Base-by-base conservation (phyloP, 1,140 invertebrate species). In the Tetramorium alpestre region DNA sequence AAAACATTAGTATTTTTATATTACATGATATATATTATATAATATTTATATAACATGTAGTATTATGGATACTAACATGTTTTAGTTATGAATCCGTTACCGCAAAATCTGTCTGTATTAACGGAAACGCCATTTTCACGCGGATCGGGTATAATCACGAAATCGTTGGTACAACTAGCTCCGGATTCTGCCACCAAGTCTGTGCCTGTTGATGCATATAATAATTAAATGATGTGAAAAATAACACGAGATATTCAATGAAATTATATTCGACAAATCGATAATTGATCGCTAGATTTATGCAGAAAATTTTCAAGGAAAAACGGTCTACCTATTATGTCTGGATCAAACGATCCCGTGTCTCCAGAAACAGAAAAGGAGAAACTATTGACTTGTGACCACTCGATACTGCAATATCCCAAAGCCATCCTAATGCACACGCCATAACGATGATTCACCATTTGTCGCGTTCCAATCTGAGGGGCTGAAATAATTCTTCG, bases 401-500 rank as follows among this genome's bases (percentile, higher is more conserved):
- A 97, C 89, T 96, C 95, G 73, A 97, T 97, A 22, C 94, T 95
- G 91, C 97, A 98, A 89, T 96, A 97, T 2, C 97, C 97, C 18
- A 96, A 92, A 70, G 96, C 96, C 96, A 97, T 97, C 91, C 96
- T 95, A 41, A 98, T 95, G 91, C 97, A 98, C 51, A 97, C 96
- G 16, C 97, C 97, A 92, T 98, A 98, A 92, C 97, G 97, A 65
- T 97, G 95, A 93, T 97, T 97, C 2, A 96, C 96, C 41, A 98
- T 94, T 94, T 98, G 96, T 85, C 97, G 94, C 0, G 97, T 97
- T 51, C 97, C 97, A 84, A 94, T 89, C 67, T 94, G 81, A 80
- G 90, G 87, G 2, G 87, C 89, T 88, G 54, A 62, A 91, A 88
- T 33, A 13, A 60, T 18, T 60, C 8, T 13, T 58, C 13, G 7